Evolutionary conservation across 2,888 invertebrate genomes (phyloP), one percentile per base, ranked within the genome.

Genomic region (Vesta saturnalis): DNA sequence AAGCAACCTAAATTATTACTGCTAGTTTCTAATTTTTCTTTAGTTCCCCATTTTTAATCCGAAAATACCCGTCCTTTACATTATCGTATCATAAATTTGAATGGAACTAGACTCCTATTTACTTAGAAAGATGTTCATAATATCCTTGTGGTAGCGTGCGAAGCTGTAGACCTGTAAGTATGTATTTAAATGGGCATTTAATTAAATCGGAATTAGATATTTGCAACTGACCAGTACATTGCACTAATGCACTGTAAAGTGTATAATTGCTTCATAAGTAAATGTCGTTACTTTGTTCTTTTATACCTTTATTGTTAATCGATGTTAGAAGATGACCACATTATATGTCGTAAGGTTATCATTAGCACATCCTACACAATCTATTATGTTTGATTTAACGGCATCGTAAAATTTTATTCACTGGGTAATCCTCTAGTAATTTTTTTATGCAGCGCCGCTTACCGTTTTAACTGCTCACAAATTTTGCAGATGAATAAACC

Each of bases 171-270:
- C 67, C 56, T 61, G 61, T 39, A 62, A 19, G 61, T n/a, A n/a
- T n/a, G n/a, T 62, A 30, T 30, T 30, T 67, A 62, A 67, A 63
- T 67, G 21, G 67, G 62, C 46, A 15, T 35, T 49, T 64, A 68
- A 68, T 68, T 64, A 68, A 68, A 64, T 60, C 43, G 54, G 63
- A 43, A 23, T 58, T 67, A 63, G 67, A 63, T 57, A 59, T 67
- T 67, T 63, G 62, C 49, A 52, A 63, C 52, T 58, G 39, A 58
- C 55, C 57, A 67, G 63, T 63, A 43, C 67, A 60, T 67, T 67
- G 67, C 67, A 67, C 67, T 67, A 12, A 46, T 46, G 8, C n/a
- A 46, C 46, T 46, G n/a, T 12, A 46, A 14, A 62, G 62, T 62
- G 54, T 39, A 30, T 65, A 65, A 65, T 60, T 65, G 60, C 65